Percentiles rank a stretch among this genome's conserved stretches.
phyloP scores from a whole-genome alignment of 1,140 invertebrate genomes.

The Conus betulinus region DNA sequence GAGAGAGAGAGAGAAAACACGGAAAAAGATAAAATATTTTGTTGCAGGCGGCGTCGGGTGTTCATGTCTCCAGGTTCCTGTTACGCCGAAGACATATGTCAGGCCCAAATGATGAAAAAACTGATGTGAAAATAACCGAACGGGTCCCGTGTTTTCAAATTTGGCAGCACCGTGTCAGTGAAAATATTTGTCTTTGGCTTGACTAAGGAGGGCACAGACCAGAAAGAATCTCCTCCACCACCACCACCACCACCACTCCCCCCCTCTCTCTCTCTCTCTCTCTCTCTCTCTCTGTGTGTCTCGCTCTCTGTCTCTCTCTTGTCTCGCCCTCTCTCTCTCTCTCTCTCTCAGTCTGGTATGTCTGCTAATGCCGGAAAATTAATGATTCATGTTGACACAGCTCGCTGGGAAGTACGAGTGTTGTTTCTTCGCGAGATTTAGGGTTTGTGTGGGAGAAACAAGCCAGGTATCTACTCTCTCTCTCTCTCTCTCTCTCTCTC shows the following conservation, averaged over 20 bases:
- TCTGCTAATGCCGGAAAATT: not conserved
- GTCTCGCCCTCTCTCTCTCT: not conserved
- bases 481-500: too few relatives aligned
- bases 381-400: not conserved
- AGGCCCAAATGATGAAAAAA: constrained; percentile 40
- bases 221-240: not conserved
- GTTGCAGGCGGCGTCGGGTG: constrained; percentile 21
- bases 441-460: not conserved
- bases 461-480: not conserved
- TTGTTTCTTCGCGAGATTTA: not conserved
- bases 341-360: not conserved
- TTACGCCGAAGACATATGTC: constrained; percentile 47
- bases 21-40: constrained; percentile 47
- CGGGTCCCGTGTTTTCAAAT: constrained; percentile 7
- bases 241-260: too few relatives aligned
- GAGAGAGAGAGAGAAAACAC: constrained; percentile 31
- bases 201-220: not conserved
- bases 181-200: constrained; percentile 17
- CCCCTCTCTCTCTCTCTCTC: too few relatives aligned
- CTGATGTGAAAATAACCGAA: constrained; percentile 35
- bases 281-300: too few relatives aligned
- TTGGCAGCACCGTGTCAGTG: constrained; percentile 18
- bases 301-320: not conserved
- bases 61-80: constrained; percentile 23
- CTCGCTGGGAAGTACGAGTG: not conserved